Evolutionary conservation across 2,888 invertebrate species (phyloP).

Genomic region (Crocallis elinguaria): DNA sequence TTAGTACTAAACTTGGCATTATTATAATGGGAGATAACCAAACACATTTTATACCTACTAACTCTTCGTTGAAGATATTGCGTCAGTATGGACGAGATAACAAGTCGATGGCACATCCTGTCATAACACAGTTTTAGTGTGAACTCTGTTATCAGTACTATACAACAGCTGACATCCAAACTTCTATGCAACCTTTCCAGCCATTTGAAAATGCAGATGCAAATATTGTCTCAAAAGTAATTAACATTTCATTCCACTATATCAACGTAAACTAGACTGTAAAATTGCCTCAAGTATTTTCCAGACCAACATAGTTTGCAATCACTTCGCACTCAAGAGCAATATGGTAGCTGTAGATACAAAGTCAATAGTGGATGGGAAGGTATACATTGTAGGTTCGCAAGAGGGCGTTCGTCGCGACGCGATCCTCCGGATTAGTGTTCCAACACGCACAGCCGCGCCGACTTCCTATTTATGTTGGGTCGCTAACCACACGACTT

Average conservation of each 20-base stretch:
- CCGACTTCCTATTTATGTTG: slow-evolving; percentile 76
- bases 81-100: no score
- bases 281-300: not conserved
- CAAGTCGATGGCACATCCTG: no score
- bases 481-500: slow-evolving; percentile 80
- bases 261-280: not conserved
- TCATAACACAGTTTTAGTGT: no score
- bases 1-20: no score
- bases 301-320: not conserved
- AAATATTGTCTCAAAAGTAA: not conserved
- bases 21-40: no score
- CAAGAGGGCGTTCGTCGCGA: slow-evolving; percentile 49
- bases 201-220: not conserved
- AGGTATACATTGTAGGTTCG: slow-evolving; percentile 41
- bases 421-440: slow-evolving; percentile 78
- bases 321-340: slow-evolving; percentile 8
- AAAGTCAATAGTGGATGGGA: slow-evolving; percentile 73
- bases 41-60: no score
- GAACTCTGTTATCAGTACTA: no score
- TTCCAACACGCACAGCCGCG: slow-evolving; percentile 72
- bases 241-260: not conserved
- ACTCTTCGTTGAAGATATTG: no score
- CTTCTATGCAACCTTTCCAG: no score
- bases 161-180: no score
- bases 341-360: slow-evolving; percentile 33